These are phyloP conservation scores for Salvelinus fontinalis DNA, from an alignment of 2,113 vertebrate species.

Conservation along the genomic window DNA sequence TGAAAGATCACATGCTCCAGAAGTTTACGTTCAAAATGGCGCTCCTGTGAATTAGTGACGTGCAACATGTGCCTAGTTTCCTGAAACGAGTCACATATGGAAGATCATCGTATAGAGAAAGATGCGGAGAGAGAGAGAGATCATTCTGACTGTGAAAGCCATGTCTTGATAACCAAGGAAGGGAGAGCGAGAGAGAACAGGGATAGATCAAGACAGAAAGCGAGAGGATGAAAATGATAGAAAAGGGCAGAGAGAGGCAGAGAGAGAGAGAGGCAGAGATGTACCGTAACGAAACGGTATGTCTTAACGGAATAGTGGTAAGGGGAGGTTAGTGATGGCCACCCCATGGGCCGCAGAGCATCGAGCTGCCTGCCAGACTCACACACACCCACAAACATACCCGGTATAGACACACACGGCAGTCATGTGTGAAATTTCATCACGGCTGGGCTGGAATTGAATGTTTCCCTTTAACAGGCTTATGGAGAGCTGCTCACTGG, in stretches of 20 bases:
- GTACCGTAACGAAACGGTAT: too few species aligned
- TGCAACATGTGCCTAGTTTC: too few species aligned
- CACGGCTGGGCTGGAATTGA: slow-evolving; percentile 46
- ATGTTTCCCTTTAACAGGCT: slow-evolving; percentile 69
- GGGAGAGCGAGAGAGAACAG: not conserved
- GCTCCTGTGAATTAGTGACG: too few species aligned
- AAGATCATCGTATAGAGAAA: too few species aligned
- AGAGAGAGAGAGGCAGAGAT: not conserved
- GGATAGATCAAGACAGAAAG: not conserved
- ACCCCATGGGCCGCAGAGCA: slow-evolving; percentile 27
- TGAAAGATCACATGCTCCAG: too few species aligned
- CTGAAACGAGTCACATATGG: too few species aligned
- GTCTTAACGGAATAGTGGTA: not conserved
- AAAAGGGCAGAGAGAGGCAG: not conserved
- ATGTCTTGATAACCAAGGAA: not conserved
- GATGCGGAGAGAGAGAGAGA: too few species aligned
- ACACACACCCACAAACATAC: slow-evolving; percentile 17
- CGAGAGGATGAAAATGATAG: not conserved
- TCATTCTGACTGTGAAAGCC: too few species aligned
- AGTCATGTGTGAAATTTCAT: slow-evolving; percentile 53
- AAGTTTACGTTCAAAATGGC: too few species aligned
- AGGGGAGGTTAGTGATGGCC: slow-evolving; percentile 33
- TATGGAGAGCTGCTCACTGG: slow-evolving; percentile 47
- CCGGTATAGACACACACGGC: slow-evolving; percentile 16
- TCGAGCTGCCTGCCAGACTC: slow-evolving; percentile 18